Evolutionary conservation across 1,140 invertebrate genomes (phyloP), one percentile per base, ranked within the genome.

Genomic region (Ceratina australensis): DNA sequence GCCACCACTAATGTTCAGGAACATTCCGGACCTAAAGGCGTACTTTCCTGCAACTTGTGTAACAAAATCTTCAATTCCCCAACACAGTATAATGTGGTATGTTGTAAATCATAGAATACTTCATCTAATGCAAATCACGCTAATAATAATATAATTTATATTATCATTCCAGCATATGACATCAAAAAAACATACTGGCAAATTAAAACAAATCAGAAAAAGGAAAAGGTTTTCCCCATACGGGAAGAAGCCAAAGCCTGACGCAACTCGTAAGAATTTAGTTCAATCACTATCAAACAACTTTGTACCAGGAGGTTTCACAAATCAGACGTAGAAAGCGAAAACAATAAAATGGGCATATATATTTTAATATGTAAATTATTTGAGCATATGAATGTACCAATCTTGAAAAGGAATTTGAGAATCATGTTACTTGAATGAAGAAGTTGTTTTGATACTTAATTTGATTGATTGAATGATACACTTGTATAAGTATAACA

Each of bases 1-100:
- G 67, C 80, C 18, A 54, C 82, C 52, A 47, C 57, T 10, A 83
- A 79, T 72, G 28, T 74, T 20, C 80, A 82, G 22, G 66, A 77
- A 49, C 57, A 54, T 49, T 54, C 71, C 5, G 59, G 24, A 66
- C 67, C 82, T 20, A 77, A 90, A 78, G 76, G 80, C 28, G 79
- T 85, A 22, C 84, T 91, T 3, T 85, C 89, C 2, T 92, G 91
- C 63, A 83, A 88, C 8, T 20, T 84, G 56, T 92, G 91, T 86
- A 92, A 91, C 66, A 92, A 92, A 82, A 91, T 90, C 81, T 92
- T 92, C 81, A 92, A 92, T 78, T 92, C 91, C 1, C 77, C 88
- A 22, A 80, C 85, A 33, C 91, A 92, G 78, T 89, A 91, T n/a
- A 87, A 89, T 52, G 88, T 89, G 90, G 91, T 92, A 90, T 74